phyloP scores from a whole-genome alignment of 2,888 invertebrate genomes.

The Merodon equestris region DNA sequence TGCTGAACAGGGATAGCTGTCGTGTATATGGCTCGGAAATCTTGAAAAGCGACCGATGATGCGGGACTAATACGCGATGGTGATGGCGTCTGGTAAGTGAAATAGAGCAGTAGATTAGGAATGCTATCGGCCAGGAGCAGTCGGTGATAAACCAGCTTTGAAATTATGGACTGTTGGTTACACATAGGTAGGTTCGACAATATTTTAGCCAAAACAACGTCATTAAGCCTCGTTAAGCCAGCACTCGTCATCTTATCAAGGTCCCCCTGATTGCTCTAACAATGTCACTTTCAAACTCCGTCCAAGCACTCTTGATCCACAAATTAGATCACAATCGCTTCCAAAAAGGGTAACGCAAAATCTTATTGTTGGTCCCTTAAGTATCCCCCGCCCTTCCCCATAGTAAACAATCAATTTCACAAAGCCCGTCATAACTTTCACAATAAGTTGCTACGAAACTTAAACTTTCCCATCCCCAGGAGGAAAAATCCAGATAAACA shows the following conservation, averaged over 20 bases:
- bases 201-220: too few species aligned
- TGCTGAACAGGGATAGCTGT: background rate
- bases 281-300: background rate
- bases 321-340: background rate
- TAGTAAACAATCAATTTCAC: slow-evolving; percentile 12
- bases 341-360: background rate
- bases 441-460: slow-evolving; percentile 19
- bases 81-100: background rate
- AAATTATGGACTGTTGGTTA: too few species aligned
- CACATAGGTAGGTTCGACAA: too few species aligned
- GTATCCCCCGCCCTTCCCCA: background rate
- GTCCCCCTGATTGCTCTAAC: too few species aligned
- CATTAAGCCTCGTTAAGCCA: too few species aligned
- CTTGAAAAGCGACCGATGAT: background rate
- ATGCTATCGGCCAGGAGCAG: background rate
- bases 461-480: slow-evolving; percentile 10
- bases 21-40: background rate
- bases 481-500: slow-evolving; percentile 13
- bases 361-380: background rate
- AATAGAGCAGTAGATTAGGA: background rate
- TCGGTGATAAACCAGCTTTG: background rate
- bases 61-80: background rate
- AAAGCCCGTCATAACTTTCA: slow-evolving; percentile 37
- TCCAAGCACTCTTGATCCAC: background rate
- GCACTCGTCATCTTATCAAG: too few species aligned